A percentile compares a stretch with the other conserved stretches of the same genome.
Conservation (phyloP, 2,888 invertebrate genomes). For the Pollenia griseotomentosa region DNA sequence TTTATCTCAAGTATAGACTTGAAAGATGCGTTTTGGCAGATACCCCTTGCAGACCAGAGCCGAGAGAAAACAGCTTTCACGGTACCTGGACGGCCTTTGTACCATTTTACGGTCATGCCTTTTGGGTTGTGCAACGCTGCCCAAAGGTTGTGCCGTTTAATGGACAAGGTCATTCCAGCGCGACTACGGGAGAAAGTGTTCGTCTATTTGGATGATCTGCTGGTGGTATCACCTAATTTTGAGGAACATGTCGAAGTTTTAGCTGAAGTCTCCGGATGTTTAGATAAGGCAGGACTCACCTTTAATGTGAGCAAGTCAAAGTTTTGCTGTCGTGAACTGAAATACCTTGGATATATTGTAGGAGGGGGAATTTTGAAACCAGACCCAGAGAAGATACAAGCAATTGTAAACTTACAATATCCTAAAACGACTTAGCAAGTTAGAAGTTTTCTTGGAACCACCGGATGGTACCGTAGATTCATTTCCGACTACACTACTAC, state of each 20-base stretch:
- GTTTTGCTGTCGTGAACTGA: not conserved
- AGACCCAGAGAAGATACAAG: not conserved
- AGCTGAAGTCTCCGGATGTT: not conserved
- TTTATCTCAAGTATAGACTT: not conserved
- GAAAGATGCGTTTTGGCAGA: conserved; percentile 12
- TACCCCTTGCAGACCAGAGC: not conserved
- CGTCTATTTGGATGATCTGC: not conserved
- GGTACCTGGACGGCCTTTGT: not conserved
- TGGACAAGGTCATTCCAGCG: not conserved
- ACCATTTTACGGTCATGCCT: conserved; percentile 24
- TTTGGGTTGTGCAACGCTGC: conserved; percentile 36
- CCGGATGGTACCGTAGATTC: not conserved
- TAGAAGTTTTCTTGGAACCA: conserved; percentile 3
- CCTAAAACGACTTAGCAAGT: not conserved
- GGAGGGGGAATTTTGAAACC: not conserved
- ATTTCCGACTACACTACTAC: not conserved
- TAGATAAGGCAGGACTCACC: not conserved
- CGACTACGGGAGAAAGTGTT: not conserved
- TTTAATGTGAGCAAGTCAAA: not conserved
- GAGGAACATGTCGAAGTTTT: not conserved
- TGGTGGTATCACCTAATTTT: not conserved
- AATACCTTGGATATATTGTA: conserved; percentile 1
- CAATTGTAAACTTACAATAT: not conserved
- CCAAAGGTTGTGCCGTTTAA: conserved; percentile 11
- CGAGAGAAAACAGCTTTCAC: conserved; percentile 25